These are phyloP conservation scores for Melanerpes aurifrons DNA, from an alignment of 2,113 vertebrate genomes.

Conservation along the genomic window DNA sequence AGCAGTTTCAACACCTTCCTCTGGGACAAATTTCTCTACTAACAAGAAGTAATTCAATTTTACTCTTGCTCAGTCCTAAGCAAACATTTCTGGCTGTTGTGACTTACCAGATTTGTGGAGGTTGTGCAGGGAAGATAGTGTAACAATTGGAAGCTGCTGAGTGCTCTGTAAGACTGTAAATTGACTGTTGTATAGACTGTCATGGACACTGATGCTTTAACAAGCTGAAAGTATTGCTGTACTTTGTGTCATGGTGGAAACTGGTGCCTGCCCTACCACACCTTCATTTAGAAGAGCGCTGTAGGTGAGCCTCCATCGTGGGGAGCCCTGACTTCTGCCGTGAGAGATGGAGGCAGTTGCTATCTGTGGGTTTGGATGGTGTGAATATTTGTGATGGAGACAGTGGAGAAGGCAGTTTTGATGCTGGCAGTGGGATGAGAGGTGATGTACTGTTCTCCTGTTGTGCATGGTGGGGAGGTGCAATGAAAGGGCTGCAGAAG, in stretches of 20 bases:
- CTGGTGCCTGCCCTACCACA: too few relatives aligned
- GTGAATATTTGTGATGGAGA: not conserved
- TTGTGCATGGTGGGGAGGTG: fast-evolving
- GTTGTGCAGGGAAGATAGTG: not conserved
- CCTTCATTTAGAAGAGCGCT: not conserved
- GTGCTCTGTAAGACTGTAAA: not conserved
- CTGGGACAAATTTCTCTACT: constrained; percentile 77
- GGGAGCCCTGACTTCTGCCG: not conserved
- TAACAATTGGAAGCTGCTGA: not conserved
- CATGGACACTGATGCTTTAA: not conserved
- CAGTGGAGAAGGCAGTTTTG: fast-evolving
- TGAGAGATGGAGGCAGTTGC: not conserved
- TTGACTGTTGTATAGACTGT: not conserved
- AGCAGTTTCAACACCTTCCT: constrained; percentile 65
- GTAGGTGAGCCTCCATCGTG: not conserved
- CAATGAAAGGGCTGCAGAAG: not conserved
- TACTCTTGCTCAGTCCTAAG: constrained; percentile 59
- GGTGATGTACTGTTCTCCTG: not conserved
- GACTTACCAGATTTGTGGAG: not conserved
- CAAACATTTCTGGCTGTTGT: constrained; percentile 28
- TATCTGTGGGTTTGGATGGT: too few relatives aligned
- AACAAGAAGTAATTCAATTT: constrained; percentile 77
- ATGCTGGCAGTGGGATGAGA: not conserved
- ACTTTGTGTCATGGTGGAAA: not conserved
- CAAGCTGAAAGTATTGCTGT: not conserved